Base-by-base conservation (phyloP, 2,888 invertebrate genomes). In the Agrotis exclamationis region DNA sequence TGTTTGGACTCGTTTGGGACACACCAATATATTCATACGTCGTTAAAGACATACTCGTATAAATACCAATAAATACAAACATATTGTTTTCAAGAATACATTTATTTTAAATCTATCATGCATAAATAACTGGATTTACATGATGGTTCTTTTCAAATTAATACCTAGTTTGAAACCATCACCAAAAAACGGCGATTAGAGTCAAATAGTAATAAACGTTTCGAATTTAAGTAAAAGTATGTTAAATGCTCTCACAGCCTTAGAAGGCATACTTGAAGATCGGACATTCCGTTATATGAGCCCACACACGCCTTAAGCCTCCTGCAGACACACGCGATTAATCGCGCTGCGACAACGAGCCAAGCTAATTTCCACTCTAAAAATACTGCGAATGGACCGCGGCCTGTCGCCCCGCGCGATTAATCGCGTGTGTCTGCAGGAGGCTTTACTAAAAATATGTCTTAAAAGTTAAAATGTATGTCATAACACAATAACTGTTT, bases 151-250 rank as follows among this genome's bases (percentile, higher is more conserved):
- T 47, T 28, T 6, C 7, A 16, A 54, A 28, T 28, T 5, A 48
- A 0, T 7, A 33, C 39, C 39, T 24, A 9, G 22, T 71, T 33
- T 56, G 14, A 28, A 44, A 56, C 44, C 13, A 62, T 62, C 39
- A 53, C 18, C 24, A 16, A 58, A 47, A 3, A 45, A 16, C 14
- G 20, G 16, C 13, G 45, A 28, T 24, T 33, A n/a, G 3, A 33
- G 13, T 16, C 24, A 56, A 39, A 7, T 39, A 50, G 28, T 69
- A 63, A 65, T 68, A 60, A 58, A 67, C 28, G 58, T 70, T 67
- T 62, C 48, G 28, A 73, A 70, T 68, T 58, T 60, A 68, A 73
- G 70, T 70, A 74, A 74, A 79, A 84, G 70, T 77, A 63, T 74
- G 75, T 67, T 76, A 71, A n/a, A 75, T 74, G 67, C 71, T 44